Conservation (phyloP, 2,113 vertebrate species). For the Atherinomorus stipes region DNA sequence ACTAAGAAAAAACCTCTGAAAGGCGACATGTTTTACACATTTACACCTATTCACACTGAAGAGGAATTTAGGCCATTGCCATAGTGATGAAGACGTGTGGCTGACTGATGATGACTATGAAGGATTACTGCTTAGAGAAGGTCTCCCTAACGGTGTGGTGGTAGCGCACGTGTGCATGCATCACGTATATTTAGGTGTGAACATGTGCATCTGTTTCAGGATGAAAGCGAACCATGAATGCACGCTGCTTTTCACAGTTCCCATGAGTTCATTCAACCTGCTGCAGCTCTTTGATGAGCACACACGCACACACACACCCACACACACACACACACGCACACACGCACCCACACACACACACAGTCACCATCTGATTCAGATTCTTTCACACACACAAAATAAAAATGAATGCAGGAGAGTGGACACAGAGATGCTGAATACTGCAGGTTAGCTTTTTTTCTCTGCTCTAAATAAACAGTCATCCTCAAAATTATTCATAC, state of each 20-base stretch:
- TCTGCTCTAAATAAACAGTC: too few relatives aligned
- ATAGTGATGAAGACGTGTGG: constrained; percentile 55
- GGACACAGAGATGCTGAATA: too few relatives aligned
- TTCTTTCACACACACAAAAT: too few relatives aligned
- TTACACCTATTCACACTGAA: constrained; percentile 14
- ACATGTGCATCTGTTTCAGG: constrained; percentile 1
- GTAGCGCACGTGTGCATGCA: background rate
- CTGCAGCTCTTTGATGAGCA: constrained; percentile 52
- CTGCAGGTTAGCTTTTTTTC: too few relatives aligned
- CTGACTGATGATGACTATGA: constrained; percentile 41
- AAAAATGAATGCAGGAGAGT: too few relatives aligned
- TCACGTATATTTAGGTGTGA: background rate
- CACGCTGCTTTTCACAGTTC: constrained; percentile 23
- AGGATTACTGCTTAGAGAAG: constrained; percentile 42
- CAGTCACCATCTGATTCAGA: too few relatives aligned
- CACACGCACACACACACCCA: constrained; percentile 13
- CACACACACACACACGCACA: constrained; percentile 1
- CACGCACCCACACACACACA: too few relatives aligned
- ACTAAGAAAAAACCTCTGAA: background rate
- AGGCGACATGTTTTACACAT: background rate
- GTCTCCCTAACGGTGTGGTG: constrained; percentile 22
- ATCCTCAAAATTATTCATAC: too few relatives aligned
- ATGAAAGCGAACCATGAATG: constrained; percentile 45
- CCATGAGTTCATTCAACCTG: constrained; percentile 39
- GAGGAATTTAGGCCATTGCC: constrained; percentile 62